phyloP scores from a whole-genome alignment of 2,888 invertebrate species.

The Timandra comae region DNA sequence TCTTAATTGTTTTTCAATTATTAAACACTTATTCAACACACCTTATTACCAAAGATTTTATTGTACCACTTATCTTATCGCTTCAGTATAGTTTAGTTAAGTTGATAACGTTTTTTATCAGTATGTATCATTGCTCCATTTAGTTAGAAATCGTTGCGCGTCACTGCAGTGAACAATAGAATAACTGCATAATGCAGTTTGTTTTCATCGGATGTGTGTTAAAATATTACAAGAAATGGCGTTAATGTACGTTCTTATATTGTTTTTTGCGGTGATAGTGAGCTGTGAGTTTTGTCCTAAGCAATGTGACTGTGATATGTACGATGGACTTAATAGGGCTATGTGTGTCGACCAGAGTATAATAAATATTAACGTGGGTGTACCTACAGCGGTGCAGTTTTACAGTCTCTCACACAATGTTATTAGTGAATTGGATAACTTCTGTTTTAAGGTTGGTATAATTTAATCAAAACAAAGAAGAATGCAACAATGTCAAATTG shows the following conservation, averaged over 20 bases:
- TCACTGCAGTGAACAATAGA: conserved; percentile 31
- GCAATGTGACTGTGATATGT: conserved; percentile 74
- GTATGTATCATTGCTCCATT: conserved; percentile 52
- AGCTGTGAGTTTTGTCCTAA: conserved; percentile 60
- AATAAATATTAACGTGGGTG: conserved; percentile 75
- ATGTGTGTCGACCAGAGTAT: conserved; percentile 76
- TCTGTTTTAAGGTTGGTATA: conserved; percentile 75
- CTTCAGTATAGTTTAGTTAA: conserved; percentile 33
- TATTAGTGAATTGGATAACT: conserved; percentile 78
- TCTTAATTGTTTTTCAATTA: too few species aligned
- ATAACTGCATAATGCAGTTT: conserved; percentile 44
- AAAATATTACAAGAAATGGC: conserved; percentile 43
- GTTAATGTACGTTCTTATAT: conserved; percentile 23
- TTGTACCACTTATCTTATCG: conserved; percentile 62
- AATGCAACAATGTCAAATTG: too few species aligned
- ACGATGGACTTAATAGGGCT: conserved; percentile 67
- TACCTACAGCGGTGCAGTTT: conserved; percentile 76
- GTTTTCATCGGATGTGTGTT: conserved; percentile 6
- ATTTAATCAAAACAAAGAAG: too few species aligned
- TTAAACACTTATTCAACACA: too few species aligned
- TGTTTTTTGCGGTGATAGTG: conserved; percentile 25
- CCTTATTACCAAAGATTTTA: too few species aligned
- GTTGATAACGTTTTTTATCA: conserved; percentile 52
- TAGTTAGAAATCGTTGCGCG: conserved; percentile 34
- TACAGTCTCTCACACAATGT: conserved; percentile 79